Evolutionary conservation across 2,888 invertebrate species (phyloP).

Genomic region (Drosophila borborema): DNA sequence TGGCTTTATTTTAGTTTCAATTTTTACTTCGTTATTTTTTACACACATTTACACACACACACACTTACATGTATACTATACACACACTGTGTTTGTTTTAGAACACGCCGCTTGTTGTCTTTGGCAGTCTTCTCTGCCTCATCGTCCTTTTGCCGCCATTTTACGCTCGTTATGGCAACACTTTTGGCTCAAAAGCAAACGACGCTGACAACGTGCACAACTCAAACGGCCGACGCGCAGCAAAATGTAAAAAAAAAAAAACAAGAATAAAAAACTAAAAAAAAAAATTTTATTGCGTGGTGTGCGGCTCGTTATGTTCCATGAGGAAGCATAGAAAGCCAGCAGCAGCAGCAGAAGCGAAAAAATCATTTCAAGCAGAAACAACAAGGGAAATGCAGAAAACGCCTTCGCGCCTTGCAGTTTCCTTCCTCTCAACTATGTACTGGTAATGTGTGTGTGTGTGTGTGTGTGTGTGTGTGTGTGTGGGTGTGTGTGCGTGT

Average conservation of each 20-base stretch:
- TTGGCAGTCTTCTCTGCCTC: constrained; percentile 45
- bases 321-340: constrained; percentile 43
- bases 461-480: too few relatives aligned
- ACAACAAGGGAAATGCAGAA: constrained; percentile 80
- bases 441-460: constrained; percentile 5
- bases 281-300: constrained; percentile 70
- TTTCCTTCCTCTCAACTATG: constrained; percentile 42
- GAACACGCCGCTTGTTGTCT: constrained; percentile 69
- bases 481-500: too few relatives aligned
- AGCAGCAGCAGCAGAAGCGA: constrained; percentile 32
- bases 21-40: constrained; percentile 81
- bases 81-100: constrained; percentile 70
- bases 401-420: constrained; percentile 63
- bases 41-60: constrained; percentile 35
- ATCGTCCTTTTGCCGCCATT: constrained; percentile 75
- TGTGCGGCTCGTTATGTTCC: constrained; percentile 70
- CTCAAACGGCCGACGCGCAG: constrained; percentile 65
- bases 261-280: constrained; percentile 21
- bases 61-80: constrained; percentile 4
- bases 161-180: constrained; percentile 81
- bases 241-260: constrained; percentile 39
- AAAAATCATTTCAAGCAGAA: constrained; percentile 78
- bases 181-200: constrained; percentile 79
- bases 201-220: constrained; percentile 59
- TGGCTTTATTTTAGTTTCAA: constrained; percentile 81